Conservation (phyloP, 1,140 invertebrate species). For the Trichomalopsis sarcophagae region DNA sequence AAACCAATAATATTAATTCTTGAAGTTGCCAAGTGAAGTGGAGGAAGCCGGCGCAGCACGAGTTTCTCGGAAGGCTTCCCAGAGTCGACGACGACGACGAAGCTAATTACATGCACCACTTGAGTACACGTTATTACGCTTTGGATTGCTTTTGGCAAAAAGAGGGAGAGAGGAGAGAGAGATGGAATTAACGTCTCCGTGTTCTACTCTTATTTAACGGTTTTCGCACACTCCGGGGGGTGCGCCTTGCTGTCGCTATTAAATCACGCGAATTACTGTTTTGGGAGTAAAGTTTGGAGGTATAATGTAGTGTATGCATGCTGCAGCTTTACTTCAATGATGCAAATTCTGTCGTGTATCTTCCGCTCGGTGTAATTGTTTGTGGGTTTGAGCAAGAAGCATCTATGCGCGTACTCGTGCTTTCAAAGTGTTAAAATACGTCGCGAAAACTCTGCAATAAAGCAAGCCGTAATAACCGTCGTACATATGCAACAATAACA, state of each 20-base stretch:
- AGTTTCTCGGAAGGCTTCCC: not conserved
- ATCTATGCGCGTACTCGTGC: too few relatives aligned
- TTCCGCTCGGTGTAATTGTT: too few relatives aligned
- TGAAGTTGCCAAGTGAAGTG: not conserved
- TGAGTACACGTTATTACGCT: constrained; percentile 2
- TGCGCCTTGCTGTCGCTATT: not conserved
- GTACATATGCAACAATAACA: too few relatives aligned
- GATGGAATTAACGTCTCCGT: not conserved
- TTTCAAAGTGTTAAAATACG: too few relatives aligned
- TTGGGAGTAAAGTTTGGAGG: not conserved
- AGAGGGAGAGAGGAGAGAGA: not conserved
- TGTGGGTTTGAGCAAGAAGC: too few relatives aligned
- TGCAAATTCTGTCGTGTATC: too few relatives aligned
- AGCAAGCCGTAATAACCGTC: too few relatives aligned
- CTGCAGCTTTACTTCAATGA: too few relatives aligned
- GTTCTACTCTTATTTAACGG: not conserved
- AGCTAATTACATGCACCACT: not conserved
- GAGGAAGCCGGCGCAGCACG: not conserved
- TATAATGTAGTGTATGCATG: not conserved
- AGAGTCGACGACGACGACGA: not conserved
- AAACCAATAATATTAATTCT: constrained; percentile 29
- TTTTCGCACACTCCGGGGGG: not conserved
- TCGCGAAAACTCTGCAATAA: too few relatives aligned
- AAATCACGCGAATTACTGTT: not conserved
- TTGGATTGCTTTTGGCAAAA: not conserved